phyloP scores from a whole-genome alignment of 2,888 invertebrate genomes.

The Arrhopalites spinosus region DNA sequence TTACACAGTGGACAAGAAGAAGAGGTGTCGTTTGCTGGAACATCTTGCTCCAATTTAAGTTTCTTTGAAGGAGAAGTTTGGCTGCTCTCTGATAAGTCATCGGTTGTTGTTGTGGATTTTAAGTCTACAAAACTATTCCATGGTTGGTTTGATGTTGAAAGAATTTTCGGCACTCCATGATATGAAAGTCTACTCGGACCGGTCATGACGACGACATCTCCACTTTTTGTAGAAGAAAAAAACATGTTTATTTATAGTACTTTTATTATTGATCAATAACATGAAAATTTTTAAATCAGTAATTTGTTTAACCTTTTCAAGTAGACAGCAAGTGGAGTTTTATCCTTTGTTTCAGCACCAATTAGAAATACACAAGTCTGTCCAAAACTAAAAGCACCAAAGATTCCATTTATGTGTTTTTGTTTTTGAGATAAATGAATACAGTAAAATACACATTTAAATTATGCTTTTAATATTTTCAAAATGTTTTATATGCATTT shows the following conservation, averaged over 20 bases:
- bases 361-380: constrained; percentile 92
- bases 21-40: too few relatives aligned
- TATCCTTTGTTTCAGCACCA: constrained; percentile 75
- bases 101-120: constrained; percentile 46
- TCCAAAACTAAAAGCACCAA: constrained; percentile 76
- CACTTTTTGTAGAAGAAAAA: constrained; percentile 64
- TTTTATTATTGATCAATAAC: too few relatives aligned
- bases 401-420: not conserved
- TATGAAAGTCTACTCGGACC: constrained; percentile 81
- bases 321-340: constrained; percentile 72
- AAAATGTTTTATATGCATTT: too few relatives aligned
- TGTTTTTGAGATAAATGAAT: not conserved
- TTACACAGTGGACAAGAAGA: not conserved
- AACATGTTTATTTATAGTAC: too few relatives aligned
- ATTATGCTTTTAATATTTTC: constrained; percentile 16
- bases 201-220: constrained; percentile 91
- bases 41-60: not conserved
- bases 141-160: constrained; percentile 62
- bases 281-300: too few relatives aligned
- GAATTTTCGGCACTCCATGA: constrained; percentile 91
- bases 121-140: constrained; percentile 60
- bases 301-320: constrained; percentile 62
- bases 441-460: not conserved
- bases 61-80: constrained; percentile 48
- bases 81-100: constrained; percentile 39